Evolutionary conservation across 2,113 vertebrate species (phyloP).

Genomic region (Entomyzon cyanotis): DNA sequence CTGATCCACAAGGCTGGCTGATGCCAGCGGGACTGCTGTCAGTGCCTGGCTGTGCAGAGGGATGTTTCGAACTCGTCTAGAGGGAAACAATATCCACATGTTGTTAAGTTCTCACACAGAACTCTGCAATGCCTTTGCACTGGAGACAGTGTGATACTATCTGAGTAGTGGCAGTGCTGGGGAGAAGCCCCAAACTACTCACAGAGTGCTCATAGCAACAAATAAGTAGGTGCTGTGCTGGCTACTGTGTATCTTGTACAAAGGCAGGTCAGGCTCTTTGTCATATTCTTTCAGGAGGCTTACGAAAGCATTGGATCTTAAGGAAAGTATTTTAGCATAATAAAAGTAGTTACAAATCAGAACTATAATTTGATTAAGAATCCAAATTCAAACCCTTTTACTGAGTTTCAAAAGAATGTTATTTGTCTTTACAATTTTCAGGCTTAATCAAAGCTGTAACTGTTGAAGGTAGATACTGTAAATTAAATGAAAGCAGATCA

Average conservation of each 20-base stretch:
- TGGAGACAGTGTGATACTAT: neutral
- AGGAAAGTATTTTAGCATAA: neutral
- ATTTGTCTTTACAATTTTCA: neutral
- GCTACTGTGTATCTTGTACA: neutral
- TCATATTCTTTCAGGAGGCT: neutral
- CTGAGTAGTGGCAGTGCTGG: neutral
- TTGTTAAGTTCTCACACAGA: neutral
- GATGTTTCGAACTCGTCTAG: conserved; percentile 74
- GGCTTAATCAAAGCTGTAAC: neutral
- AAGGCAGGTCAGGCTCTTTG: neutral
- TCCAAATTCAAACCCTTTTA: neutral
- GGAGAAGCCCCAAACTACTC: neutral
- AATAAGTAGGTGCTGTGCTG: neutral
- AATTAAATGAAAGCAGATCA: neutral
- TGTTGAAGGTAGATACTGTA: neutral
- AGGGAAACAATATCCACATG: neutral
- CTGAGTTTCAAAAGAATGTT: neutral
- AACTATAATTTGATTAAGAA: neutral
- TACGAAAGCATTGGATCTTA: neutral
- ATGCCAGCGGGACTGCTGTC: conserved; percentile 71
- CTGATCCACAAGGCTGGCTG: conserved; percentile 73
- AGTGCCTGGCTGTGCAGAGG: conserved; percentile 76
- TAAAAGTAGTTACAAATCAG: neutral
- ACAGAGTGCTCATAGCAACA: neutral
- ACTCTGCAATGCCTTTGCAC: neutral